Percentiles rank a stretch among this genome's conserved stretches.
Evolutionary conservation across 2,888 invertebrate genomes (phyloP).

Genomic region (Hydrotaea diabolus): DNA sequence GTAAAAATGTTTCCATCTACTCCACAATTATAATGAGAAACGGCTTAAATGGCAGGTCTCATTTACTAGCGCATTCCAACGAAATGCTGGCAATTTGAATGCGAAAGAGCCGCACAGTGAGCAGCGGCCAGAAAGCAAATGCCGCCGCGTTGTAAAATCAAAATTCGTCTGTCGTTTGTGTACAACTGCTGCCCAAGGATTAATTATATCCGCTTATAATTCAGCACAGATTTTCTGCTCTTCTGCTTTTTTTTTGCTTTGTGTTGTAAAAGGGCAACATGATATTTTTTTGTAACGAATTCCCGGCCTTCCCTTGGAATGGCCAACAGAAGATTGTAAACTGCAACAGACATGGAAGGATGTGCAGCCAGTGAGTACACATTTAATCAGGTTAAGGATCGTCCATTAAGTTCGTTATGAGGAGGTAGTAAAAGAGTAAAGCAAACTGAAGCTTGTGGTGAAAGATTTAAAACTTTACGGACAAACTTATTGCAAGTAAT

Average conservation of each 20-base stretch:
- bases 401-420: background rate
- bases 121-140: background rate
- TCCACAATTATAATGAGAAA: no score
- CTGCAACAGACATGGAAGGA: background rate
- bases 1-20: no score
- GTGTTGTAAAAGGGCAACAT: no score
- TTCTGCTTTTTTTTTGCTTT: no score
- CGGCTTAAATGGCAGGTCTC: background rate
- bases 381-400: background rate
- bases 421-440: no score
- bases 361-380: background rate
- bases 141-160: background rate
- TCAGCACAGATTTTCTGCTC: background rate
- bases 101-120: background rate
- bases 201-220: constrained; percentile 7
- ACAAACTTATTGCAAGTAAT: no score
- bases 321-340: background rate
- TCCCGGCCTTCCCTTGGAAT: no score
- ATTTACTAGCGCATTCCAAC: background rate
- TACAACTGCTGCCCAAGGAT: background rate
- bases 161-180: background rate
- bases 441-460: no score
- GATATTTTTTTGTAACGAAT: no score
- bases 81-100: background rate
- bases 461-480: no score